phyloP scores from a whole-genome alignment of 1,140 invertebrate species.

The Episyrphus balteatus region DNA sequence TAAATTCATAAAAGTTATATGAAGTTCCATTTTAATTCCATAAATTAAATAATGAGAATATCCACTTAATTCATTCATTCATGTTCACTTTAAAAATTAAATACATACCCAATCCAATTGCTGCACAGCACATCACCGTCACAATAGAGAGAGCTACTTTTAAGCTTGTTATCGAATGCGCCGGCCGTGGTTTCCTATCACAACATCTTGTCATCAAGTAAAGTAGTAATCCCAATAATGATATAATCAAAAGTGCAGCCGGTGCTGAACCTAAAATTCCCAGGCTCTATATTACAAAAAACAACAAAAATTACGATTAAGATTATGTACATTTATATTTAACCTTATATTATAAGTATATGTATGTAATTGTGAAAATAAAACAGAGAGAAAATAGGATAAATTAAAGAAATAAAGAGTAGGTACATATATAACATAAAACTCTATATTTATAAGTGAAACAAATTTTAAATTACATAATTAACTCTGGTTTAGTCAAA shows the following conservation, averaged over 20 bases:
- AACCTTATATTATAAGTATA: too few relatives aligned
- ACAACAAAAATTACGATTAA: slow-evolving; percentile 1
- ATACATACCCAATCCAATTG: slow-evolving; percentile 45
- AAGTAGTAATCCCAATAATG: slow-evolving; percentile 73
- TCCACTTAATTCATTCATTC: too few relatives aligned
- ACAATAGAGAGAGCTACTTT: slow-evolving; percentile 73
- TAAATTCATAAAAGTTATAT: too few relatives aligned
- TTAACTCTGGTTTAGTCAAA: too few relatives aligned
- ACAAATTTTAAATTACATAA: too few relatives aligned
- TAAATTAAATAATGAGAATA: too few relatives aligned
- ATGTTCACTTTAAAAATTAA: neutral
- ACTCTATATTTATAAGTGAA: too few relatives aligned
- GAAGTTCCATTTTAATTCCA: too few relatives aligned
- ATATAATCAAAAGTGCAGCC: slow-evolving; percentile 79
- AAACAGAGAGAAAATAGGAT: neutral
- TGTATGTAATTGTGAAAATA: too few relatives aligned
- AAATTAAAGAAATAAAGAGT: neutral
- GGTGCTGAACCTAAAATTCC: slow-evolving; percentile 84
- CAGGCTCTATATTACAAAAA: slow-evolving; percentile 58
- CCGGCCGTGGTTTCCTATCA: slow-evolving; percentile 75
- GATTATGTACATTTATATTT: too few relatives aligned
- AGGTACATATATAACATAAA: too few relatives aligned
- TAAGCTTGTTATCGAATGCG: slow-evolving; percentile 71
- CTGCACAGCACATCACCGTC: slow-evolving; percentile 70
- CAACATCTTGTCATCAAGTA: slow-evolving; percentile 89